A percentile compares a stretch with the other conserved stretches of the same genome.
These are phyloP conservation scores for Listronotus oregonensis DNA, from an alignment of 1,140 invertebrate genomes.

Conservation along the genomic window DNA sequence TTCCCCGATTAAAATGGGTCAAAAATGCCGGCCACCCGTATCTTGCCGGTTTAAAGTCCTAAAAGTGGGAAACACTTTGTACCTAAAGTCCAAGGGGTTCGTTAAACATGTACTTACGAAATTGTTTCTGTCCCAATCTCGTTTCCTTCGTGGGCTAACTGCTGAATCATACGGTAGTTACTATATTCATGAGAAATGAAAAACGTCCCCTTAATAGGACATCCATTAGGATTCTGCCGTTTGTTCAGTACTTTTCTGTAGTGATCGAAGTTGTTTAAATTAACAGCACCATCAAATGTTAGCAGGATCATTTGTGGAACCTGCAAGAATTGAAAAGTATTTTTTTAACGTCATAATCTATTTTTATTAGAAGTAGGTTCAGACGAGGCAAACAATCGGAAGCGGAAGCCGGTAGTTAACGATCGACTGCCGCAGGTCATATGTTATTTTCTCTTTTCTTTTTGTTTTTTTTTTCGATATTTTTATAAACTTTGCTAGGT, in stretches of 20 bases:
- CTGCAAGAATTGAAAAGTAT: slow-evolving; percentile 63
- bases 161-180: slow-evolving; percentile 91
- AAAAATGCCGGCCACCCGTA: too few species aligned
- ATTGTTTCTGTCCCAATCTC: slow-evolving; percentile 92
- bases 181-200: slow-evolving; percentile 95
- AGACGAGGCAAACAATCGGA: too few species aligned
- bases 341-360: background rate
- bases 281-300: slow-evolving; percentile 92
- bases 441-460: too few species aligned
- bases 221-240: slow-evolving; percentile 86
- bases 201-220: slow-evolving; percentile 88
- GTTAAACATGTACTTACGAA: slow-evolving; percentile 70
- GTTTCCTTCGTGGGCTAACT: slow-evolving; percentile 84
- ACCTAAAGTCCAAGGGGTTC: too few species aligned
- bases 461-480: too few species aligned
- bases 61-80: too few species aligned
- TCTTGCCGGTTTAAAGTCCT: too few species aligned
- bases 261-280: slow-evolving; percentile 88
- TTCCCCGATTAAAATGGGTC: too few species aligned
- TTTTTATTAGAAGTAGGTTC: too few species aligned
- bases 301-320: slow-evolving; percentile 92
- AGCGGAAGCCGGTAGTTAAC: too few species aligned
- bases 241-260: slow-evolving; percentile 85
- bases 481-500: too few species aligned
- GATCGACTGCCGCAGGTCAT: too few species aligned